Conservation (phyloP, 2,113 vertebrate genomes). For the Cyprinus carpio region DNA sequence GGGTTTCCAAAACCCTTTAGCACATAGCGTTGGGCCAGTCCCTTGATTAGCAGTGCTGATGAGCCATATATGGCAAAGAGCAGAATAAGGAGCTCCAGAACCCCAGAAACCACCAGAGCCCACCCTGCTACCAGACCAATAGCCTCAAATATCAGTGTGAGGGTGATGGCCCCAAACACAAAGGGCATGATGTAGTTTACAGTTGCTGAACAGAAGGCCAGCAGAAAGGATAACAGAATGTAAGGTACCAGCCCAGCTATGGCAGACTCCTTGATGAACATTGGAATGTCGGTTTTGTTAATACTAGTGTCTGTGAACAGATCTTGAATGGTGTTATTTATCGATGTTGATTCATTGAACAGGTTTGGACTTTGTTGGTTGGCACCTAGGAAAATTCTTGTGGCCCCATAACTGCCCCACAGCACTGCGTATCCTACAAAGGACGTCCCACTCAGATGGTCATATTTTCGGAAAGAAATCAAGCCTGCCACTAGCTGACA, state of each 20-base stretch:
- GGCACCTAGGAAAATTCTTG: slow-evolving; percentile 74
- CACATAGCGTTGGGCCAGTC: slow-evolving; percentile 80
- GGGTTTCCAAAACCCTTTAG: slow-evolving; percentile 87
- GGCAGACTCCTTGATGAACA: slow-evolving; percentile 65
- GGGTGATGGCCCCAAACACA: slow-evolving; percentile 83
- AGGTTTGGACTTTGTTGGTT: slow-evolving; percentile 36
- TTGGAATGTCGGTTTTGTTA: neutral
- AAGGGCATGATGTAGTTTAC: slow-evolving; percentile 91
- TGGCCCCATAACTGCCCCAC: slow-evolving; percentile 85
- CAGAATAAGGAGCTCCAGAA: slow-evolving; percentile 81
- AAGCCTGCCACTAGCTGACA: slow-evolving; percentile 85
- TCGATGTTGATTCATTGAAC: neutral
- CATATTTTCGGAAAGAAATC: slow-evolving; percentile 85
- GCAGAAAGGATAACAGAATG: slow-evolving; percentile 79
- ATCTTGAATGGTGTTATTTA: slow-evolving; percentile 37
- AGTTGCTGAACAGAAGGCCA: slow-evolving; percentile 87
- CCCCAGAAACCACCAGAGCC: slow-evolving; percentile 79
- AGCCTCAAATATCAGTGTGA: slow-evolving; percentile 83
- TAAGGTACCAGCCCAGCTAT: slow-evolving; percentile 85
- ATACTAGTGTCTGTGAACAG: neutral
- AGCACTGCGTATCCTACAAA: slow-evolving; percentile 88
- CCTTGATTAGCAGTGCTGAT: slow-evolving; percentile 80
- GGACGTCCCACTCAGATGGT: slow-evolving; percentile 82
- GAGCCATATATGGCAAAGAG: slow-evolving; percentile 83
- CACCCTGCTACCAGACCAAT: slow-evolving; percentile 74